A percentile compares a stretch with the other conserved stretches of the same genome.
Conservation (phyloP, 2,888 invertebrate species). For the Chrysina gloriosa region DNA sequence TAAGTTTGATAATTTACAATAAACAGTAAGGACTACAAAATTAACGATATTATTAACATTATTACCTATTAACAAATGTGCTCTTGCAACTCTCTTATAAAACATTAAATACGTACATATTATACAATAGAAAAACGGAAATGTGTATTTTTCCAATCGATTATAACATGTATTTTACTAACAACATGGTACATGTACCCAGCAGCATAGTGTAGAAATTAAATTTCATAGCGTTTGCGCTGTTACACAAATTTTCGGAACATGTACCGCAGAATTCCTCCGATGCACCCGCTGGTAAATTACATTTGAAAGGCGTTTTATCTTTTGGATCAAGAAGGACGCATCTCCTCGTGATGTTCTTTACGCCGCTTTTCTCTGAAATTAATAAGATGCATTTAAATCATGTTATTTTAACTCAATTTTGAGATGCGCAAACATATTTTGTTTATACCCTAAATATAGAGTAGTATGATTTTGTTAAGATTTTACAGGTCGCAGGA, state of each 20-base stretch:
- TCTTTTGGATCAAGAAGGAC: conserved; percentile 6
- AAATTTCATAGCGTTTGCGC: conserved; percentile 20
- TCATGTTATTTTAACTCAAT: too few relatives aligned
- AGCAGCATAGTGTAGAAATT: conserved; percentile 25
- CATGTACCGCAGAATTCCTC: conserved; percentile 41
- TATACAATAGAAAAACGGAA: neutral
- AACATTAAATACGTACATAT: neutral
- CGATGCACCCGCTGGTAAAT: neutral
- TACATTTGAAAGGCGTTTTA: neutral
- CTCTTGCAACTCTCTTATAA: neutral
- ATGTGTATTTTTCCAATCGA: neutral
- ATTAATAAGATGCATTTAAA: too few relatives aligned
- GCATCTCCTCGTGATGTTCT: neutral
- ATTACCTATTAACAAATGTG: neutral
- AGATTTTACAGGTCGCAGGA: too few relatives aligned
- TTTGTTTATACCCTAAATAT: too few relatives aligned
- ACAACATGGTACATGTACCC: neutral
- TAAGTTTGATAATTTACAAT: conserved; percentile 18
- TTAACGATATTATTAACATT: conserved; percentile 15
- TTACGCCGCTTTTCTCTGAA: conserved; percentile 3
- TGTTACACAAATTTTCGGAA: conserved; percentile 45
- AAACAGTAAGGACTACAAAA: conserved; percentile 5
- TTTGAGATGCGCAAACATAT: too few relatives aligned
- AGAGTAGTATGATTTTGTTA: too few relatives aligned
- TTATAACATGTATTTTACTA: conserved; percentile 14